A percentile compares a stretch with the other conserved stretches of the same genome.
These are phyloP conservation scores for Sesia apiformis DNA, from an alignment of 2,888 invertebrate species.

Conservation along the genomic window DNA sequence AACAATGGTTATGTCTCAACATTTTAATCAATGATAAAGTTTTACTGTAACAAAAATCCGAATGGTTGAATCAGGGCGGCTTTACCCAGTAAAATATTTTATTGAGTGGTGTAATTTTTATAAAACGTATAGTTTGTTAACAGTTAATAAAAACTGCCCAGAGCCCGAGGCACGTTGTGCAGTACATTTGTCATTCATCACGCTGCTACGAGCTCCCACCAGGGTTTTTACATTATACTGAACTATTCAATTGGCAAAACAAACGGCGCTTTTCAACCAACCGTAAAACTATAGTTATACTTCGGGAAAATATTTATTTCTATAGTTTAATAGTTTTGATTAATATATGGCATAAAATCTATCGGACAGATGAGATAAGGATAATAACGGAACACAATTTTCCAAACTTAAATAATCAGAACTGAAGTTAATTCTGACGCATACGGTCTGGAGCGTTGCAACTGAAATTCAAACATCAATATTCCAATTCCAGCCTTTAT, in stretches of 20 bases:
- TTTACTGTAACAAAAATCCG: not conserved
- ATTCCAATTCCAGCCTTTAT: too few relatives aligned
- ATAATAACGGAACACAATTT: too few relatives aligned
- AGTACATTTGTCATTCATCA: constrained; percentile 2
- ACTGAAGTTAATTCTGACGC: too few relatives aligned
- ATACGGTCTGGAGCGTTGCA: too few relatives aligned
- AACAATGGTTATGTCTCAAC: not conserved
- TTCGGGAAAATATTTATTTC: too few relatives aligned
- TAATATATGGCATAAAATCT: too few relatives aligned
- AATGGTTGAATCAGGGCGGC: not conserved
- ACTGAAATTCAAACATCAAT: too few relatives aligned
- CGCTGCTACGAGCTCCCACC: not conserved
- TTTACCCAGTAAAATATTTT: not conserved
- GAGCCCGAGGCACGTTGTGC: constrained; percentile 12
- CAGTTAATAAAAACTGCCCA: constrained; percentile 33
- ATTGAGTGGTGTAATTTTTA: constrained; percentile 28
- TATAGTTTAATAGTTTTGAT: too few relatives aligned
- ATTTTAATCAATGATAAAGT: not conserved
- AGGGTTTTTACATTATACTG: constrained; percentile 1
- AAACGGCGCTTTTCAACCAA: too few relatives aligned
- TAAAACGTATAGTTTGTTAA: constrained; percentile 32
- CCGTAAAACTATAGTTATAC: too few relatives aligned
- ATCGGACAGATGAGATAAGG: too few relatives aligned
- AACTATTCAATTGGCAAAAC: not conserved
- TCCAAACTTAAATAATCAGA: too few relatives aligned